Evolutionary conservation across 2,888 invertebrate species (phyloP).

Genomic region (Catocala fraxini): DNA sequence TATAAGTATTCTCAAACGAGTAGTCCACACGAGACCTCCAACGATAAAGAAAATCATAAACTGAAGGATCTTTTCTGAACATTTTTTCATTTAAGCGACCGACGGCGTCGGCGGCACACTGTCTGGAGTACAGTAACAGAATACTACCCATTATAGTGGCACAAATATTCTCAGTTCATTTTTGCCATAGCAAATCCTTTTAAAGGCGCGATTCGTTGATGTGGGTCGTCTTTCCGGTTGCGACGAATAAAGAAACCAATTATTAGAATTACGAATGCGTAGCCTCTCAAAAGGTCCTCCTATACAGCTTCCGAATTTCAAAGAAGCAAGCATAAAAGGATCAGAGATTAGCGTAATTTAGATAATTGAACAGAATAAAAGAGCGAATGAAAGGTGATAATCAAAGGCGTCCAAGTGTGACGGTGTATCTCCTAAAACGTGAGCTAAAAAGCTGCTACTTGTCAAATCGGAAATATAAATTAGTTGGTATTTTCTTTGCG

Average conservation of each 20-base stretch:
- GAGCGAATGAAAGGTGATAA: conserved; percentile 43
- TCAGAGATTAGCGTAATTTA: conserved; percentile 76
- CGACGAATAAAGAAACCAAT: conserved; percentile 78
- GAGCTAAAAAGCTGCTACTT: conserved; percentile 33
- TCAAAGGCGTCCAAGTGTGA: conserved; percentile 49
- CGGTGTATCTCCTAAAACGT: conserved; percentile 36
- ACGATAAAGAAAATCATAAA: conserved; percentile 45
- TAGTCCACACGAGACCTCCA: conserved; percentile 54
- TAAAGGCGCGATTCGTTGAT: conserved; percentile 73
- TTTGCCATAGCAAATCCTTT: conserved; percentile 80
- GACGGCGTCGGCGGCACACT: conserved; percentile 81
- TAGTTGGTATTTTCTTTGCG: conserved; percentile 45
- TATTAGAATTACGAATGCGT: conserved; percentile 76
- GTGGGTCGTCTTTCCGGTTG: conserved; percentile 83
- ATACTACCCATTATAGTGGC: conserved; percentile 60
- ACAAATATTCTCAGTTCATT: conserved; percentile 71
- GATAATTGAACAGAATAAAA: conserved; percentile 59
- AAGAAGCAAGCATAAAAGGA: conserved; percentile 72
- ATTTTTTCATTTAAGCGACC: conserved; percentile 39
- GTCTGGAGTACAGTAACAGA: conserved; percentile 71
- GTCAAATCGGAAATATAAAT: conserved; percentile 49
- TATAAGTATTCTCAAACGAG: conserved; percentile 12
- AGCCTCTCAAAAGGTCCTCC: conserved; percentile 68
- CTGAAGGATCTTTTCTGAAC: conserved; percentile 26
- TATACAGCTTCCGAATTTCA: conserved; percentile 82